phyloP scores from a whole-genome alignment of 2,113 vertebrate species.

The Tylochromis polylepis region DNA sequence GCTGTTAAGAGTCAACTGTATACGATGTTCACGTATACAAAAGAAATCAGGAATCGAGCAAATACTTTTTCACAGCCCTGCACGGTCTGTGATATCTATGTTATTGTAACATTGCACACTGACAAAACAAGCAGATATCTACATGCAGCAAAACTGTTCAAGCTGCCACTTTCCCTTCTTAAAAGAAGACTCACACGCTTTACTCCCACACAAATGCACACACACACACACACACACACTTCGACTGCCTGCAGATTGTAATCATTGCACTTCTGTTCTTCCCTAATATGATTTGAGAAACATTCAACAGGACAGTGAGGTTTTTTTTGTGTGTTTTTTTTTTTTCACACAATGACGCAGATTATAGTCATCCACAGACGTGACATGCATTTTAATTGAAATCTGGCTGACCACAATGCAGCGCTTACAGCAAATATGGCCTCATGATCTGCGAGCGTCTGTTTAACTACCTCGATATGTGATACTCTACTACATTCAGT shows the following conservation, averaged over 20 bases:
- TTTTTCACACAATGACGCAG: background rate
- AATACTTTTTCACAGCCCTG: background rate
- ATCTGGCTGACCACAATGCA: background rate
- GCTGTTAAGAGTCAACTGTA: too few species aligned
- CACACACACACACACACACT: background rate
- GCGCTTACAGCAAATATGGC: background rate
- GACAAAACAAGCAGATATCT: background rate
- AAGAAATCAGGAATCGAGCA: background rate
- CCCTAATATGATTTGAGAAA: background rate
- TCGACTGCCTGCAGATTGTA: background rate
- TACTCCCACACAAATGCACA: background rate
- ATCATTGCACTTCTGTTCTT: background rate
- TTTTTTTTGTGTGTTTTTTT: background rate
- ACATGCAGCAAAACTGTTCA: background rate
- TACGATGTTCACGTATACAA: too few species aligned
- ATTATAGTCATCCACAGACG: slow-evolving; percentile 12
- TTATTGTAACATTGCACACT: background rate
- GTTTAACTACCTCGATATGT: background rate
- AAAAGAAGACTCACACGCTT: background rate
- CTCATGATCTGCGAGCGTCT: background rate
- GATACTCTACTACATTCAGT: background rate
- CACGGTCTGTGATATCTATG: background rate
- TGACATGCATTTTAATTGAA: slow-evolving; percentile 27
- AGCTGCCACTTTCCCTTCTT: background rate
- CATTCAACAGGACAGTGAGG: background rate